Evolutionary conservation across 1,140 invertebrate species (phyloP).

Genomic region (Xylocopa sonorina): DNA sequence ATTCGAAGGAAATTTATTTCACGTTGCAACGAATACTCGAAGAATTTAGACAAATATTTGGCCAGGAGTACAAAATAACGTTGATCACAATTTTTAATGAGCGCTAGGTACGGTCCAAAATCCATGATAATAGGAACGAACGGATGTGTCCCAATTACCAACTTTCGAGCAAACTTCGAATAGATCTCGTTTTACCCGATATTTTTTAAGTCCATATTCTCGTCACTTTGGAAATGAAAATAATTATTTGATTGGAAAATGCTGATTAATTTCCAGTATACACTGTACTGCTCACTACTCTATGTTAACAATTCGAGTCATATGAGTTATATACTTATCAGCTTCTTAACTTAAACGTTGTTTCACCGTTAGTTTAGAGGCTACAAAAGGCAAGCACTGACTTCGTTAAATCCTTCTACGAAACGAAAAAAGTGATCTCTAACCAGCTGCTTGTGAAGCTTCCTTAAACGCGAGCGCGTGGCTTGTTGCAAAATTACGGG

Average conservation of each 20-base stretch:
- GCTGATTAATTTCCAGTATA: background rate
- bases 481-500: background rate
- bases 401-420: no score
- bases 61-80: background rate
- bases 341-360: no score
- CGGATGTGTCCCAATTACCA: background rate
- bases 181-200: no score
- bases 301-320: background rate
- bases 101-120: background rate
- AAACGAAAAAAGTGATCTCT: background rate
- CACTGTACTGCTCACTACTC: background rate
- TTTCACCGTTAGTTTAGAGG: no score
- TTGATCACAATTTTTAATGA: conserved; percentile 18
- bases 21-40: background rate
- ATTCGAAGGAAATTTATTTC: background rate
- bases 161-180: background rate
- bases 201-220: conserved; percentile 1
- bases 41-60: background rate
- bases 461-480: background rate
- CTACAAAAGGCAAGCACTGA: no score
- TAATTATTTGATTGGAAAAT: background rate
- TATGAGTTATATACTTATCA: no score
- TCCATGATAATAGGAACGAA: background rate
- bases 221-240: background rate
- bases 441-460: background rate